These are phyloP conservation scores for Syngnathus floridae DNA, from an alignment of 2,113 vertebrate species.

Conservation along the genomic window DNA sequence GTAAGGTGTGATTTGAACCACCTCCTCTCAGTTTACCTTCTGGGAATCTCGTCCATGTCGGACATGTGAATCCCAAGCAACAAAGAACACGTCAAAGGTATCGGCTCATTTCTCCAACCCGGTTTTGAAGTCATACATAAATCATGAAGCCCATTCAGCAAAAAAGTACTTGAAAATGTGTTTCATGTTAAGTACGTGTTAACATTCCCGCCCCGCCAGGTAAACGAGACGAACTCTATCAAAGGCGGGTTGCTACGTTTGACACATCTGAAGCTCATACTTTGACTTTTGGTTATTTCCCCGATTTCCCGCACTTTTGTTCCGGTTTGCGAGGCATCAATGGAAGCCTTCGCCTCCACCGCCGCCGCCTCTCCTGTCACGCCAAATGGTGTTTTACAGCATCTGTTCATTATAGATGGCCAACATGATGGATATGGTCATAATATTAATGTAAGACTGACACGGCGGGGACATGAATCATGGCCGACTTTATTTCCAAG, in stretches of 20 bases:
- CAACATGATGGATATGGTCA: conserved; percentile 75
- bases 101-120: neutral
- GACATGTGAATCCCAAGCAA: conserved; percentile 5
- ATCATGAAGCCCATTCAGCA: neutral
- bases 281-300: conserved; percentile 1
- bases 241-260: neutral
- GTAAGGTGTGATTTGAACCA: conserved; percentile 22
- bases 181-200: neutral
- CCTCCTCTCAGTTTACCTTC: conserved; percentile 14
- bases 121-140: neutral
- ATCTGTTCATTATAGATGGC: conserved; percentile 73
- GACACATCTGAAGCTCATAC: neutral
- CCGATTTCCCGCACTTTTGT: conserved; percentile 6
- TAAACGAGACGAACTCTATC: neutral
- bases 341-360: conserved; percentile 26
- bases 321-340: conserved; percentile 15
- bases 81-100: neutral
- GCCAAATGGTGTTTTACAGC: conserved; percentile 73
- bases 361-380: conserved; percentile 57
- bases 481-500: conserved; percentile 73
- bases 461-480: conserved; percentile 74
- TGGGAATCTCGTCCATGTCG: conserved; percentile 5
- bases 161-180: neutral
- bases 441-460: conserved; percentile 80
- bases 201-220: neutral